These are phyloP conservation scores for Platanista minor DNA, from an alignment of 2,113 vertebrate species.

Conservation along the genomic window DNA sequence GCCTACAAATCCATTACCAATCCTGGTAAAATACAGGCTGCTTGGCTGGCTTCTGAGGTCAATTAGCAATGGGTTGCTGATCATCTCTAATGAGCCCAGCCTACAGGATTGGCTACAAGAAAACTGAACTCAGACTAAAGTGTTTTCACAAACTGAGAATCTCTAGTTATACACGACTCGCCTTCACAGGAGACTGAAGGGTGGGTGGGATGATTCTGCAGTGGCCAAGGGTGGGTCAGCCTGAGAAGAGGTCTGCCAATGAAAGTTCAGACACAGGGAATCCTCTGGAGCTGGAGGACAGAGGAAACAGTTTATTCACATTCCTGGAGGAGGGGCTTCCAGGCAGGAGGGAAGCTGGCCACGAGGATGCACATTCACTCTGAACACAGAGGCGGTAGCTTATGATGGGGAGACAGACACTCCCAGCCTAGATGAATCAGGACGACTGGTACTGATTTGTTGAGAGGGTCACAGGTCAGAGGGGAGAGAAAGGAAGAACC, in stretches of 20 bases:
- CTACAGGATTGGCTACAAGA: constrained; percentile 38
- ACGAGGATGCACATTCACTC: constrained; percentile 74
- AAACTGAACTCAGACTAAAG: constrained; percentile 52
- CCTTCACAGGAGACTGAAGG: constrained; percentile 40
- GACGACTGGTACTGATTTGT: background rate
- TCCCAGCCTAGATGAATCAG: background rate
- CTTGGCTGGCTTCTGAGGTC: constrained; percentile 72
- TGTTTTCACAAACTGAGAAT: constrained; percentile 42
- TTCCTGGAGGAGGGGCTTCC: constrained; percentile 62
- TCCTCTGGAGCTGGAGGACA: constrained; percentile 65
- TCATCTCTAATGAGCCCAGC: constrained; percentile 49
- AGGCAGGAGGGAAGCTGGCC: constrained; percentile 70
- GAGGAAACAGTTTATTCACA: constrained; percentile 60
- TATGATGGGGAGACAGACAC: constrained; percentile 28
- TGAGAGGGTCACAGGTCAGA: background rate
- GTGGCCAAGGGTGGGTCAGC: background rate
- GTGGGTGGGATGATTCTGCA: constrained; percentile 31
- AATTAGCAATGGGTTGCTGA: constrained; percentile 70
- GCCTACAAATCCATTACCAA: constrained; percentile 59
- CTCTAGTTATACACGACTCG: background rate
- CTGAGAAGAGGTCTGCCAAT: constrained; percentile 32
- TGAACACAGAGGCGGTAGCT: constrained; percentile 62
- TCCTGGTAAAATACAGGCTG: constrained; percentile 62
- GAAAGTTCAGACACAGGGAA: constrained; percentile 59
- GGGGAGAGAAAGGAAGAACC: background rate